Evolutionary conservation across 2,113 vertebrate genomes (phyloP).

Genomic region (Gymnobelideus leadbeateri): DNA sequence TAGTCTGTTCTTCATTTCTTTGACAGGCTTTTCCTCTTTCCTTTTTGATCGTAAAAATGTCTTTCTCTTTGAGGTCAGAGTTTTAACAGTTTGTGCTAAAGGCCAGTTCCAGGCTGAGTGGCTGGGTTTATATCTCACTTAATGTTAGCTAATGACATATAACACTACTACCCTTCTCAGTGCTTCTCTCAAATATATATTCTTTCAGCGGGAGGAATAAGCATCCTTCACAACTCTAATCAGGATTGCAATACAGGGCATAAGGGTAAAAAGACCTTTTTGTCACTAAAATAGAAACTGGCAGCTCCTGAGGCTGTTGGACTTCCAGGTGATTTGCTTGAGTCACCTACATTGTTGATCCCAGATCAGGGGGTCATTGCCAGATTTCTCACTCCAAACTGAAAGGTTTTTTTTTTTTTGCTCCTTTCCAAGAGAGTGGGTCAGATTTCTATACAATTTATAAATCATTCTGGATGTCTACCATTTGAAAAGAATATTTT

Average conservation of each 20-base stretch:
- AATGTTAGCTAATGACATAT: background rate
- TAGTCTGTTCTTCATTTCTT: background rate
- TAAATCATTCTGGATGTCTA: slow-evolving; percentile 39
- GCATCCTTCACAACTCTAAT: background rate
- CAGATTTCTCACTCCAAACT: slow-evolving; percentile 21
- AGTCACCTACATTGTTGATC: background rate
- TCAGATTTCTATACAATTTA: background rate
- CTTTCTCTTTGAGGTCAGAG: background rate
- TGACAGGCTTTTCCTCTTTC: background rate
- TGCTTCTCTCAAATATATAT: background rate
- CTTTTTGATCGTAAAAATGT: background rate
- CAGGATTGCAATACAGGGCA: background rate
- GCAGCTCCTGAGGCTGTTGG: slow-evolving; percentile 15
- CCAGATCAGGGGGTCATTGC: fast-evolving
- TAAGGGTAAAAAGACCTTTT: background rate
- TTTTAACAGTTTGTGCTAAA: slow-evolving; percentile 32
- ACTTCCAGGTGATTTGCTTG: background rate
- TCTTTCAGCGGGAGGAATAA: background rate
- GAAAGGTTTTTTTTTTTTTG: background rate
- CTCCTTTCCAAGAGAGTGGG: background rate
- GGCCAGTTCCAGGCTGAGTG: slow-evolving; percentile 35
- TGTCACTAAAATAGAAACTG: background rate
- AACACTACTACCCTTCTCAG: background rate
- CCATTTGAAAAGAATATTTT: slow-evolving; percentile 20
- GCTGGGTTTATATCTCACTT: slow-evolving; percentile 34